Base-by-base conservation (phyloP, 64 coral and sea anemone species). In the Actinia tenebrosa region DNA sequence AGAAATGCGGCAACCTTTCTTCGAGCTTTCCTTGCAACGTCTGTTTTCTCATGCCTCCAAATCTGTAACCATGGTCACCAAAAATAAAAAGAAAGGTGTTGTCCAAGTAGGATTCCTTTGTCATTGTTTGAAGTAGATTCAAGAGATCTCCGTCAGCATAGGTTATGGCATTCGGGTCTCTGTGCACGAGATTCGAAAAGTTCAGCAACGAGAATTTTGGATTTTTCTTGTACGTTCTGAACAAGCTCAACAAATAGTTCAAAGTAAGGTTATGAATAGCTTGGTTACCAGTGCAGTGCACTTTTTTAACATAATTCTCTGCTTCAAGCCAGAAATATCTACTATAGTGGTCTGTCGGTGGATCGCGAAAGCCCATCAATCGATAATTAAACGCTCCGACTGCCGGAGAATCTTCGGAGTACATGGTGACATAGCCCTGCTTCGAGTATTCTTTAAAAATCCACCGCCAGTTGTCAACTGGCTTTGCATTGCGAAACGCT, bases 291-390 rank as follows among this genome's bases (percentile, higher is more conserved):
- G 43, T 30, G 17, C 90, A 92, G 11, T 19, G 64, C 14, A 71
- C 77, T 18, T 20, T 71, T 71, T 15, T 37, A 1, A 62, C 45
- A 8, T 89, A 55, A 25, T 71, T 84, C n/a, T 80, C 87, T 37
- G 77, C 88, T 50, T 87, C 92, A 37, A 87, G 55, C 88, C 88
- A 94, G 20, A 82, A 89, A 1, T 66, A 66, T 23, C 92, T 53
- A 7, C 83, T 53, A 53, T 94, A 94, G 86, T 91, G 89, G 45
- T 94, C 93, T n/a, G 93, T 90, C 1, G 93, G 93, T 5, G 93
- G 93, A 75, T 80, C 64, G 2, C 44, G 72, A 56, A 94, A 94
- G 50, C 93, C 93, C 22, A 79, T 79, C 10, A 94, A 60, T 59
- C 93, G 93, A 46, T 66, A 94, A 69, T 90, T 90, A 78, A 94